These are phyloP conservation scores for Nephotettix cincticeps DNA, from an alignment of 1,140 invertebrate species.

Conservation along the genomic window DNA sequence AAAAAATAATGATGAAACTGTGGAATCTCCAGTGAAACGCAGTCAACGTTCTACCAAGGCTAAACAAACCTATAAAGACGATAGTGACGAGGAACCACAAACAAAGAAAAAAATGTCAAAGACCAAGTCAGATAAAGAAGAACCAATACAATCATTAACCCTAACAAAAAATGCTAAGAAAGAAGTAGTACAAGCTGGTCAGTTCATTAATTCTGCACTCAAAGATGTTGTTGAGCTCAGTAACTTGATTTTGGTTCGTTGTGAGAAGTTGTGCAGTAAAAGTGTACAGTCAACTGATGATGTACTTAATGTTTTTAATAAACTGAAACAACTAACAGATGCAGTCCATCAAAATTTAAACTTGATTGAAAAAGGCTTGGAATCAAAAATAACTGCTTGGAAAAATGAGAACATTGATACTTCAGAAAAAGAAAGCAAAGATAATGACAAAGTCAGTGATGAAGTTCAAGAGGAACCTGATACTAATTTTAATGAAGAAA, in stretches of 20 bases:
- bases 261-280: constrained; percentile 1
- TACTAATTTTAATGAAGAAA: background rate
- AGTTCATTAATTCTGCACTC: background rate
- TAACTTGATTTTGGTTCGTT: background rate
- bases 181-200: background rate
- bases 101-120: background rate
- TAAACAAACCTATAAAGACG: background rate
- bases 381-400: background rate
- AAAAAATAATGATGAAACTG: too few relatives aligned
- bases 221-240: background rate
- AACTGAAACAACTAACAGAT: background rate
- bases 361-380: background rate
- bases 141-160: background rate
- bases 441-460: background rate
- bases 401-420: background rate
- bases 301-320: background rate
- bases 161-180: background rate
- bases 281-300: background rate
- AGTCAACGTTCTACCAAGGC: background rate
- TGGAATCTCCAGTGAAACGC: background rate
- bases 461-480: background rate
- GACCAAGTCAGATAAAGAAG: too few relatives aligned
- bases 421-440: background rate
- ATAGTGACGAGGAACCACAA: background rate
- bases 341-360: background rate